Evolutionary conservation across 2,797 vertebrate genomes (phyloP).

Genomic region (Novumbra hubbsi): DNA sequence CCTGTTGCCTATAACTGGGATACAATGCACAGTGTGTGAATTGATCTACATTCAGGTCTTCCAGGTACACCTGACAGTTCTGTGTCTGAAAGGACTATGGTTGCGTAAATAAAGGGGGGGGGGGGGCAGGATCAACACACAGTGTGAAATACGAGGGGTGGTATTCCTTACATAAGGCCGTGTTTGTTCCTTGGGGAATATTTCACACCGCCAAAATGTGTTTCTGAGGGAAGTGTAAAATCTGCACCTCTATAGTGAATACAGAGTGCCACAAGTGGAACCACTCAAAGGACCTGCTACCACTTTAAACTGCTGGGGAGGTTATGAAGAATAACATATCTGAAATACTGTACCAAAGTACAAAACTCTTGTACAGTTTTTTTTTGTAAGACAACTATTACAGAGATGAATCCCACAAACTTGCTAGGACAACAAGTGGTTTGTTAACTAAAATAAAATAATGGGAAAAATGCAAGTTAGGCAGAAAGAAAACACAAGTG

Average conservation of each 20-base stretch:
- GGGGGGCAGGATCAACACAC: not conserved
- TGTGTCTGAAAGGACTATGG: not conserved
- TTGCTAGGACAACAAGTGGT: not conserved
- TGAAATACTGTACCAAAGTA: not conserved
- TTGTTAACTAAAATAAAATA: not conserved
- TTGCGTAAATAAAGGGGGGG: not conserved
- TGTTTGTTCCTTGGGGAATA: constrained; percentile 11
- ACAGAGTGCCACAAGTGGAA: not conserved
- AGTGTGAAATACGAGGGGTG: not conserved
- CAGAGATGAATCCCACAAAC: not conserved
- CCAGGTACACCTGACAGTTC: not conserved
- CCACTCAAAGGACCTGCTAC: not conserved
- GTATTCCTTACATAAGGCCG: constrained; percentile 9
- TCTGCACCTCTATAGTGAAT: constrained; percentile 7
- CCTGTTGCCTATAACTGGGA: not conserved
- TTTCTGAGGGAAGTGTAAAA: constrained; percentile 10
- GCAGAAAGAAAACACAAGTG: not conserved
- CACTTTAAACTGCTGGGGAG: not conserved
- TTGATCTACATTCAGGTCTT: not conserved
- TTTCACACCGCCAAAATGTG: constrained; percentile 11
- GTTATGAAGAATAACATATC: not conserved
- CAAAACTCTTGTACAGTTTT: not conserved
- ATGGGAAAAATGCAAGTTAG: not conserved
- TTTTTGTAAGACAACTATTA: not conserved
- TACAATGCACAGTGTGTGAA: not conserved